Percentiles rank a stretch among this genome's conserved stretches.
Conservation (phyloP, 2,113 vertebrate genomes). For the Dryoscopus gambensis region DNA sequence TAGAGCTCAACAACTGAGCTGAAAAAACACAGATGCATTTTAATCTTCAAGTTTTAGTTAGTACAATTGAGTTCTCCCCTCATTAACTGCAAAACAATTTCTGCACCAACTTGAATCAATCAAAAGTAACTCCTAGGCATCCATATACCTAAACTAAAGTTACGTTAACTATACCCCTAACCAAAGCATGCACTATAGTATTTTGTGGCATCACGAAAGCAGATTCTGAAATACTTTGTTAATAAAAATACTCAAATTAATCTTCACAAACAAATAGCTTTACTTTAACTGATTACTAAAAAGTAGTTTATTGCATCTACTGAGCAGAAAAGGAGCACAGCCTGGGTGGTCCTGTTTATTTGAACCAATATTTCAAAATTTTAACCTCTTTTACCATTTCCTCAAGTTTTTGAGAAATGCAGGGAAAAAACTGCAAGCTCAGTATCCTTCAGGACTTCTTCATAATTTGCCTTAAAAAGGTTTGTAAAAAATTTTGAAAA, state of each 20-base stretch:
- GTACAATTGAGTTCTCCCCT: background rate
- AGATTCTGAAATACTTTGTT: background rate
- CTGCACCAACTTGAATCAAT: background rate
- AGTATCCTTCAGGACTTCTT: background rate
- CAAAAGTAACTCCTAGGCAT: background rate
- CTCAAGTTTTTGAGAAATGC: background rate
- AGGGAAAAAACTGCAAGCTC: background rate
- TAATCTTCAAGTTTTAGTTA: background rate
- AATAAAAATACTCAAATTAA: background rate
- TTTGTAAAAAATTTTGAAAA: background rate
- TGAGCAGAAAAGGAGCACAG: background rate
- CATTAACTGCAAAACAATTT: background rate
- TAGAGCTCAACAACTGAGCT: background rate
- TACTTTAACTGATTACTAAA: background rate
- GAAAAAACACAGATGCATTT: background rate
- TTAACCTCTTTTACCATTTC: background rate
- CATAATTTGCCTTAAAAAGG: background rate
- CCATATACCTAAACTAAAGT: background rate
- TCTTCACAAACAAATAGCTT: background rate
- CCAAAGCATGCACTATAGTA: background rate
- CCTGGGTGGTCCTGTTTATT: background rate
- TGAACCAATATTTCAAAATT: background rate
- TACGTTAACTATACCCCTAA: background rate
- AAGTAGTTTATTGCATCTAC: background rate
- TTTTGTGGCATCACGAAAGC: background rate